Conservation (phyloP, 2,888 invertebrate species). For the Leptogaster cylindrica region DNA sequence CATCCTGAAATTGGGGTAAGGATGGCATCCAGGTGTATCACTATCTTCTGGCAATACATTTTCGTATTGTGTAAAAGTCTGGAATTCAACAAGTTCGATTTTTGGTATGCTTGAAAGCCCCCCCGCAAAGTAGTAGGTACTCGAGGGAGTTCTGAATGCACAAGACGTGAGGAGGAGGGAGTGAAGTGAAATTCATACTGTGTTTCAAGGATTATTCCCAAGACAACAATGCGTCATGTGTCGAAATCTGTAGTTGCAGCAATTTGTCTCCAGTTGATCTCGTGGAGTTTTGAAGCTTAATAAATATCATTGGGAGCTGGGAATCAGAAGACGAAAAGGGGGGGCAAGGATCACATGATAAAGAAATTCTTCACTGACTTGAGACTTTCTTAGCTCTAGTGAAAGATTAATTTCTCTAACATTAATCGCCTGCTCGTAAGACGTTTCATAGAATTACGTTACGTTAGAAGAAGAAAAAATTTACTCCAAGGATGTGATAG, state of each 20-base stretch:
- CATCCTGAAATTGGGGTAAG: neutral
- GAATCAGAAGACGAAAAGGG: neutral
- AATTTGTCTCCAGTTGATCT: slow-evolving; percentile 16
- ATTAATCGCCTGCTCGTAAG: too few relatives aligned
- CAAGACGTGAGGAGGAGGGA: neutral
- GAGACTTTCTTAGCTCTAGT: neutral
- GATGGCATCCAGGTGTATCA: neutral
- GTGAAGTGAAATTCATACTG: neutral
- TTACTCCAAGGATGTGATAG: too few relatives aligned
- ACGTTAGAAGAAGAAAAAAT: too few relatives aligned
- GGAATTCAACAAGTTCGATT: slow-evolving; percentile 15
- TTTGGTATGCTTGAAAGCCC: slow-evolving; percentile 7
- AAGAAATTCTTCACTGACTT: slow-evolving; percentile 20
- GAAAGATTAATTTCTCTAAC: too few relatives aligned
- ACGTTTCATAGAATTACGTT: too few relatives aligned
- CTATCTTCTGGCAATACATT: neutral
- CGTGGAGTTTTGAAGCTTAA: slow-evolving; percentile 22
- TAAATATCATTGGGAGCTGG: slow-evolving; percentile 15
- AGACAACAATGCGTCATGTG: slow-evolving; percentile 20
- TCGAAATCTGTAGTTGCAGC: slow-evolving; percentile 1
- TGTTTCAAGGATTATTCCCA: slow-evolving; percentile 8
- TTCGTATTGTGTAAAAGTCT: neutral
- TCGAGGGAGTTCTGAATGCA: neutral
- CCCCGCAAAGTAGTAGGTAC: neutral
- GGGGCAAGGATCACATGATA: neutral